These are phyloP conservation scores for Drosophila grimshawi DNA, from an alignment of 1,140 invertebrate genomes.

Conservation along the genomic window DNA sequence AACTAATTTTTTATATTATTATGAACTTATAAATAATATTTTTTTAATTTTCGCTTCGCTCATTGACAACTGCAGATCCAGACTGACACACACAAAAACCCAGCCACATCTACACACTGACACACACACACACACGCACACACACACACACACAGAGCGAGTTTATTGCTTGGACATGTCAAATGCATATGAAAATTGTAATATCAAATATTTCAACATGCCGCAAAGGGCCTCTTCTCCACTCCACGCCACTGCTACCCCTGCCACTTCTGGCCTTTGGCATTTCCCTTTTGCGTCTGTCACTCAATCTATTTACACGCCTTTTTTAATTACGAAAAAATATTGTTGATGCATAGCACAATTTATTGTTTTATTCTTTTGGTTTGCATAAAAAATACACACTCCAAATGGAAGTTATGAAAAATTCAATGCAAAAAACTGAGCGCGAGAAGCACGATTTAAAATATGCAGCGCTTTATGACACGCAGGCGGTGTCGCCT, in stretches of 20 bases:
- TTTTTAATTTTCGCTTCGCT: not conserved
- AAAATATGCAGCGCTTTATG: constrained; percentile 77
- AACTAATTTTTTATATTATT: no score
- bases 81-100: not conserved
- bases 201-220: constrained; percentile 40
- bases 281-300: constrained; percentile 4
- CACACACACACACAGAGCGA: not conserved
- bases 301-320: constrained; percentile 44
- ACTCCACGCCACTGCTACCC: no score
- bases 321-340: constrained; percentile 48
- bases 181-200: constrained; percentile 52
- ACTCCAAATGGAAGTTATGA: constrained; percentile 11
- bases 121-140: not conserved
- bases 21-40: not conserved
- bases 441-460: constrained; percentile 14
- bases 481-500: constrained; percentile 30
- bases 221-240: not conserved
- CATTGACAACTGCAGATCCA: not conserved
- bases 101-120: not conserved
- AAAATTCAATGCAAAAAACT: constrained; percentile 45
- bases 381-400: constrained; percentile 17
- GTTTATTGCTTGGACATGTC: constrained; percentile 50
- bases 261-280: not conserved
- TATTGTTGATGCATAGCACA: constrained; percentile 9
- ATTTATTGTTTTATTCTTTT: not conserved